These are phyloP conservation scores for Drosophila peninsularis DNA, from an alignment of 2,888 invertebrate genomes.

Conservation along the genomic window DNA sequence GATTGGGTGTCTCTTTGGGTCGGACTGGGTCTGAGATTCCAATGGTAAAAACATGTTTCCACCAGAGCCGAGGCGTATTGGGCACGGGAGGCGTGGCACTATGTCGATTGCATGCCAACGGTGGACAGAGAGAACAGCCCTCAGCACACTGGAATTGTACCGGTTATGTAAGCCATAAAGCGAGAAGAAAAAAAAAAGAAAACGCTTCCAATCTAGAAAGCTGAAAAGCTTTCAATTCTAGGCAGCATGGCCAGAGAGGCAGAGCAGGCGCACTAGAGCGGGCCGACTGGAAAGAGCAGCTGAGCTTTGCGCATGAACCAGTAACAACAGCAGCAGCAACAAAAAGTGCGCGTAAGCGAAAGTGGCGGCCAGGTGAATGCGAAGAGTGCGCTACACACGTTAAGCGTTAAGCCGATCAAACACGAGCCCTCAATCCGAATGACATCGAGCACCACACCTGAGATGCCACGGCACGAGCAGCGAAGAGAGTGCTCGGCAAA, in stretches of 20 bases:
- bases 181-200: slow-evolving; percentile 41
- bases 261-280: slow-evolving; percentile 23
- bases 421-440: slow-evolving; percentile 31
- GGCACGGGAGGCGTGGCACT: slow-evolving; percentile 55
- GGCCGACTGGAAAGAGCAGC: slow-evolving; percentile 31
- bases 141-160: slow-evolving; percentile 51
- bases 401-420: slow-evolving; percentile 44
- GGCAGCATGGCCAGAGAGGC: slow-evolving; percentile 25
- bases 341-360: slow-evolving; percentile 44
- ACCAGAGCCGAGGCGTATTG: slow-evolving; percentile 30
- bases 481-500: slow-evolving; percentile 10
- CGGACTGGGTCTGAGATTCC: slow-evolving; percentile 39
- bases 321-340: slow-evolving; percentile 7
- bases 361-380: slow-evolving; percentile 37
- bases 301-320: slow-evolving; percentile 52
- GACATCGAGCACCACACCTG: slow-evolving; percentile 29
- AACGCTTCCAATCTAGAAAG: slow-evolving; percentile 59
- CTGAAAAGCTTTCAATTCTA: slow-evolving; percentile 62
- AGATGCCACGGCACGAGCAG: slow-evolving; percentile 9
- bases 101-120: slow-evolving; percentile 48
- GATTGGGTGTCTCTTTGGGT: slow-evolving; percentile 24
- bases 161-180: slow-evolving; percentile 78
- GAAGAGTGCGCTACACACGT: slow-evolving; percentile 16
- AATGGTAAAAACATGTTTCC: slow-evolving; percentile 33
- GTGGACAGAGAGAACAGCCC: slow-evolving; percentile 30